Base-by-base conservation (phyloP, 2,113 vertebrate genomes). In the Pavo muticus region DNA sequence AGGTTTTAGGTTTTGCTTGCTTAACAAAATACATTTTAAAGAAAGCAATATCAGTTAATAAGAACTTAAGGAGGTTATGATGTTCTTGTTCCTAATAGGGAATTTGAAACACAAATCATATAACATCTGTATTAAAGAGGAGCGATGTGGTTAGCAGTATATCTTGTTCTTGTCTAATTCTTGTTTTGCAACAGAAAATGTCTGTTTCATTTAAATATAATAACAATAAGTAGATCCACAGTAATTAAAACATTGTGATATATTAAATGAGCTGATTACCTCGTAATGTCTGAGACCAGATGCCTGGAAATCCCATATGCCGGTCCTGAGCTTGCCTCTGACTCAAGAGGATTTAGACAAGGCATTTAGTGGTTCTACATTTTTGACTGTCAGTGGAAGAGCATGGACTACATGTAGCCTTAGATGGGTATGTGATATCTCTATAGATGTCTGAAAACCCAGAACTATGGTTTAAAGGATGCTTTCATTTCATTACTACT, bases 1-100 rank as follows among this genome's bases (percentile, higher is more conserved):
- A 56, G 72, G 76, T 88, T 96, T 97, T 93, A 88, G 95, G 92
- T 90, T 97, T 95, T 96, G 94, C 96, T 97, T 95, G 79, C 97
- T 97, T 97, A 96, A 97, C 95, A 95, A 97, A 97, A 95, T 60
- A 29, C 40, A 72, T 91, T 93, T 95, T 88, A 90, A 85, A 86
- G 93, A 50, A 94, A 84, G 69, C 60, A 77, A 79, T 95, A 82
- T 42, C 79, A 45, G 50, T 47, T 73, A 82, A 79, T 93, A 91
- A 75, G 84, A 95, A 84, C 70, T 81, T 89, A 80, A 92, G 65
- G 81, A 61, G 75, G 57, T 94, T 94, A 79, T 8, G 23, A 37
- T 61, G 45, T 14, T 88, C 74, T 72, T 37, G 67, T 77, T 87
- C 47, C 70, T 70, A 61, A 67, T 1, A 61, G 81, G 10, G 71